A percentile compares a stretch with the other conserved stretches of the same genome.
These are phyloP conservation scores for Rotaria socialis DNA, from an alignment of 2,888 invertebrate species.

Conservation along the genomic window DNA sequence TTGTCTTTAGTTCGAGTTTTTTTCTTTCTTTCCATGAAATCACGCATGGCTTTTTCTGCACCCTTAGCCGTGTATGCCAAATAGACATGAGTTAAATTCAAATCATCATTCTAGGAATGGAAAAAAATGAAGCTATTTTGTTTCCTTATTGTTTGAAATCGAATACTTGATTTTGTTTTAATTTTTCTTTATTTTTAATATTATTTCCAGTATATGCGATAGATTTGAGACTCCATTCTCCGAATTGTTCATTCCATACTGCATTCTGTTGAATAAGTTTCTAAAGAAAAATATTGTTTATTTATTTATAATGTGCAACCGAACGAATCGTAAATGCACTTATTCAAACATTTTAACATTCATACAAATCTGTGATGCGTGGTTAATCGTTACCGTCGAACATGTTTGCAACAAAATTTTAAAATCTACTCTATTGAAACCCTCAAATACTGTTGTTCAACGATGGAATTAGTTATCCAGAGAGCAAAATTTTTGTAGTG, in stretches of 20 bases:
- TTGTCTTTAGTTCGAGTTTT: neutral
- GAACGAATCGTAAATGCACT: no score
- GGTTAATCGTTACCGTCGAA: no score
- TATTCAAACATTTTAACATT: no score
- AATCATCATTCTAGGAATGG: slow-evolving; percentile 62
- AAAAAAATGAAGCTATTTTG: neutral
- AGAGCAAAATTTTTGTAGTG: no score
- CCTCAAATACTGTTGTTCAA: no score
- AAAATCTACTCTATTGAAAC: no score
- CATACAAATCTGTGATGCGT: no score
- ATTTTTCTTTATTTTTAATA: slow-evolving; percentile 42
- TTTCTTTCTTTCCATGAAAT: neutral
- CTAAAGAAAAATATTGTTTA: slow-evolving; percentile 58
- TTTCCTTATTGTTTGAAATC: neutral
- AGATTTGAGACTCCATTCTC: slow-evolving; percentile 94
- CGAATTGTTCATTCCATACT: slow-evolving; percentile 92
- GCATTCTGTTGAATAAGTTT: slow-evolving; percentile 79
- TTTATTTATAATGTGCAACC: no score
- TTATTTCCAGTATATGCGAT: slow-evolving; percentile 84
- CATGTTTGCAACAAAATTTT: no score
- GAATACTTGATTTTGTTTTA: slow-evolving; percentile 47
- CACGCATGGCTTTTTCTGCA: slow-evolving; percentile 57
- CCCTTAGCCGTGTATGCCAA: slow-evolving; percentile 66
- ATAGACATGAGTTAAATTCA: slow-evolving; percentile 69
- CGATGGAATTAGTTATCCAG: no score